Percentiles rank a stretch among this genome's conserved stretches.
phyloP scores from a whole-genome alignment of 2,888 invertebrate genomes.

The Sphaeridia pumilis region DNA sequence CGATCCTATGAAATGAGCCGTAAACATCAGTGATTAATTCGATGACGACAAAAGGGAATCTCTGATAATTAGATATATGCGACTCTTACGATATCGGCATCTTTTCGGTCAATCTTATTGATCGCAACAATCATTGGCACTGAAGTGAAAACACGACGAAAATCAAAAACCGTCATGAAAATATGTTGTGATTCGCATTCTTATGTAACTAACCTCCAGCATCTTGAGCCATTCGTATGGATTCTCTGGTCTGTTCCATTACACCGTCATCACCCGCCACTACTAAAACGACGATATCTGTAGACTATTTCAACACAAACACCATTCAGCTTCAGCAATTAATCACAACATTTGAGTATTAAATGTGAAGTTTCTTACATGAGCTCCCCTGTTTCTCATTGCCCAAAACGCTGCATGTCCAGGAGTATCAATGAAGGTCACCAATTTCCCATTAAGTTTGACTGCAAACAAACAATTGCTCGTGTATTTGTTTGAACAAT shows the following conservation, averaged over 20 bases:
- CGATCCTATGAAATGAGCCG: conserved; percentile 47
- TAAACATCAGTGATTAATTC: background rate
- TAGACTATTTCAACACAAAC: conserved; percentile 40
- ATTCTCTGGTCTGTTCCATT: conserved; percentile 93
- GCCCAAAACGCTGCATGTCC: conserved; percentile 95
- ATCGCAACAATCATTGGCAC: conserved; percentile 93
- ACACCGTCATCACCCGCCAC: conserved; percentile 99
- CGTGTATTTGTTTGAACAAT: background rate
- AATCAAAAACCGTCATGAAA: too few relatives aligned
- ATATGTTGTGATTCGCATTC: background rate
- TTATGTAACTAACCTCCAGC: conserved; percentile 49
- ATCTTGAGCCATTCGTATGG: conserved; percentile 69
- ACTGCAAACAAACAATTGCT: conserved; percentile 42
- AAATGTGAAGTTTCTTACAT: conserved; percentile 41
- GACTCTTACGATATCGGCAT: conserved; percentile 69
- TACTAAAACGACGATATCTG: conserved; percentile 88
- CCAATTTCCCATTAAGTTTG: conserved; percentile 53
- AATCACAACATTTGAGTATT: too few relatives aligned
- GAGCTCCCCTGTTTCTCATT: conserved; percentile 90
- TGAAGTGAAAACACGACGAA: conserved; percentile 39
- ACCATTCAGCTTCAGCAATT: background rate
- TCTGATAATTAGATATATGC: background rate
- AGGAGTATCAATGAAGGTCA: conserved; percentile 96
- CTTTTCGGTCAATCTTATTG: conserved; percentile 93
- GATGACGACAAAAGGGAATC: background rate